These are phyloP conservation scores for Eulemur albifrons DNA, from an alignment of 2,797 vertebrate species.

Conservation along the genomic window DNA sequence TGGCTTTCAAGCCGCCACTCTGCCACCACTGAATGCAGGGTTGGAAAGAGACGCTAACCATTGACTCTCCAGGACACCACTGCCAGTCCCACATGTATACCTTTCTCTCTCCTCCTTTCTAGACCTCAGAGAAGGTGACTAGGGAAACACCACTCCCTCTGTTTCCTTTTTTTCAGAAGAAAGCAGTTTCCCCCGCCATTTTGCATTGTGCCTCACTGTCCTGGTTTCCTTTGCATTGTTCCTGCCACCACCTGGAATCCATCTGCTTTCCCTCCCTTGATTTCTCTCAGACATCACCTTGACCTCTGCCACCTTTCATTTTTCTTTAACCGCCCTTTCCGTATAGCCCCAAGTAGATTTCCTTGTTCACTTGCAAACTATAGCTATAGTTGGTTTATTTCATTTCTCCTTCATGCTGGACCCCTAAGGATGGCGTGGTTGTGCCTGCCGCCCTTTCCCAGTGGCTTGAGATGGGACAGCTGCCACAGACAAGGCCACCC, in stretches of 20 bases:
- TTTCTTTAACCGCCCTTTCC: not conserved
- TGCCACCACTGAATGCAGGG: not conserved
- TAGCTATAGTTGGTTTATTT: not conserved
- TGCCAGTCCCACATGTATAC: not conserved
- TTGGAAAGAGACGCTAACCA: not conserved
- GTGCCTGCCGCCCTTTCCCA: not conserved
- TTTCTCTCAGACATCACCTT: not conserved
- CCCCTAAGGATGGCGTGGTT: not conserved
- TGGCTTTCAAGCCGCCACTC: not conserved
- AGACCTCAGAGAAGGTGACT: not conserved
- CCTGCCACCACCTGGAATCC: not conserved
- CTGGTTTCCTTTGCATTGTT: not conserved
- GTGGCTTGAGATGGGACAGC: not conserved
- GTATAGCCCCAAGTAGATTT: not conserved
- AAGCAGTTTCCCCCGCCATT: not conserved
- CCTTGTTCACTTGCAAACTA: not conserved
- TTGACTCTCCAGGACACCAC: not conserved
- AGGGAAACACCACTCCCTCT: not conserved
- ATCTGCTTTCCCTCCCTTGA: not conserved
- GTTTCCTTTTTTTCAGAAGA: not conserved
- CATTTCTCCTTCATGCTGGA: not conserved
- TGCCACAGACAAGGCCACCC: not conserved
- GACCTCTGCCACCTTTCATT: not conserved
- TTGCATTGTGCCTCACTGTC: not conserved
- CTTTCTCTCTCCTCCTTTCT: not conserved